Base-by-base conservation (phyloP, 2,113 vertebrate species). In the Irena cyanogastra region DNA sequence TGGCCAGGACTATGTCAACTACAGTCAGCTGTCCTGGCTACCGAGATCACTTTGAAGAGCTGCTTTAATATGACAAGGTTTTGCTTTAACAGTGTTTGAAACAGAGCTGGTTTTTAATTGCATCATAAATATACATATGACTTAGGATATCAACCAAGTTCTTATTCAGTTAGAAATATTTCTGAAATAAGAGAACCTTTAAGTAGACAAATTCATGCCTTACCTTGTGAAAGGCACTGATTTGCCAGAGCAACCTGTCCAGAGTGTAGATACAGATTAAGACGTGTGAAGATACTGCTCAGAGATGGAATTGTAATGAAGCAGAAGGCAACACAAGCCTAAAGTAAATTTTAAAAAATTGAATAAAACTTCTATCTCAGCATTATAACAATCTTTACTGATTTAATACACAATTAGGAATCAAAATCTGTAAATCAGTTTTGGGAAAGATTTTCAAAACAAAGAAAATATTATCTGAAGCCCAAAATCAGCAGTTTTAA, bases 271-370 rank as follows among this genome's bases (percentile, higher is more conserved):
- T 99, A 99, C 70, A 99, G 98, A 90, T 98, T 99, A 76, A 99
- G 99, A 6, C 99, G 98, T 4, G 97, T 98, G 96, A 99, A 99
- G 97, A 99, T 99, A 45, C 98, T 98, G 83, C 96, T 98, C 94
- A 99, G 98, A 31, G 99, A 99, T 15, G 99, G 99, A 92, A 99
- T 99, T 89, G 99, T 99, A 93, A 99, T 99, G 98, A 99, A 99
- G 95, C 99, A 99, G 97, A 99, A 99, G 81, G 99, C 99, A 30
- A 99, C 99, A 33, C 99, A 99, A 30, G 99, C 99, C 99, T 99
- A 50, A 91, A 87, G 35, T 22, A 87, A 59, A 70, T 17, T 4
- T 0, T 1, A 31, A 64, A 63, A 1, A 61, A n/a, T 1, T 37
- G 4, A 68, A 69, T 35, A 53, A 75, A 80, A 57, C 33, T 65